These are phyloP conservation scores for Lapara coniferarum DNA, from an alignment of 2,888 invertebrate genomes.

Conservation along the genomic window DNA sequence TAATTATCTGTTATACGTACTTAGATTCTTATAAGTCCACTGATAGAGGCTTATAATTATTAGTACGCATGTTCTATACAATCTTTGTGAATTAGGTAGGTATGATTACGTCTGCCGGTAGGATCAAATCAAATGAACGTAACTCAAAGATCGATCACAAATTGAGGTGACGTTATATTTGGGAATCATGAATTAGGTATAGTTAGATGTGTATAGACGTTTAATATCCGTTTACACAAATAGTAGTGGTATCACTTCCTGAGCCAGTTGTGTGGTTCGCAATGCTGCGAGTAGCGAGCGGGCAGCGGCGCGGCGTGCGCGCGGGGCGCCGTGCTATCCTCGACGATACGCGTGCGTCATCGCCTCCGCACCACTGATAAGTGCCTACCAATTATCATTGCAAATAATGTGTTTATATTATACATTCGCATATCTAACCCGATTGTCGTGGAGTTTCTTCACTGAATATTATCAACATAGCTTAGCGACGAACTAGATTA, in stretches of 20 bases:
- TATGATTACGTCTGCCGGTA: neutral
- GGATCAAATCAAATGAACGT: neutral
- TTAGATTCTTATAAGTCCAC: neutral
- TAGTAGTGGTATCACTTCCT: slow-evolving; percentile 19
- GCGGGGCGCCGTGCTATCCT: slow-evolving; percentile 54
- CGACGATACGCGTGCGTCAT: slow-evolving; percentile 73
- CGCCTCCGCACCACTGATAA: slow-evolving; percentile 78
- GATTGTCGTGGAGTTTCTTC: slow-evolving; percentile 64
- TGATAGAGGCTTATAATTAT: neutral
- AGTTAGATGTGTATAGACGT: neutral
- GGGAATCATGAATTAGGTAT: neutral
- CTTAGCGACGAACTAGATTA: slow-evolving; percentile 58
- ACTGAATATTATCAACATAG: slow-evolving; percentile 59
- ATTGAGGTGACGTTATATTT: neutral
- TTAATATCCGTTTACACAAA: slow-evolving; percentile 23
- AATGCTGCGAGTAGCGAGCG: neutral
- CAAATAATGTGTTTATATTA: slow-evolving; percentile 77
- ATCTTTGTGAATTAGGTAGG: neutral
- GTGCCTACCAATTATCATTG: slow-evolving; percentile 80
- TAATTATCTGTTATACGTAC: neutral
- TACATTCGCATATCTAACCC: slow-evolving; percentile 64
- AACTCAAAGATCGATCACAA: neutral
- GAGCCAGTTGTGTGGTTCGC: slow-evolving; percentile 6
- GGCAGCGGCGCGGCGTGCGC: slow-evolving; percentile 21
- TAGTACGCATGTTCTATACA: neutral